Conservation (phyloP, 2,888 invertebrate genomes). For the Heliconius erato region DNA sequence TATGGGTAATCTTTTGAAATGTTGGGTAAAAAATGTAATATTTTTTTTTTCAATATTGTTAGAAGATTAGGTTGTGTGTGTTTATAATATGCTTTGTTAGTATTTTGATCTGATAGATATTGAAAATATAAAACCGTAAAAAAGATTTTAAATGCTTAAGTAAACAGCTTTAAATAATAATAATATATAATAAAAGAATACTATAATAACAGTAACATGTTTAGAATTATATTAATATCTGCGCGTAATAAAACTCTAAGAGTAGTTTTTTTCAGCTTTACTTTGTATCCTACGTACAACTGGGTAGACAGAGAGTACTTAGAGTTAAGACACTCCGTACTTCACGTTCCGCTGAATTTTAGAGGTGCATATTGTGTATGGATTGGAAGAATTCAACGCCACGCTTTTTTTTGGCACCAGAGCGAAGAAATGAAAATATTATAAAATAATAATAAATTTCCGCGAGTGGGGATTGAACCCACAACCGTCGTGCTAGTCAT, state of each 20-base stretch:
- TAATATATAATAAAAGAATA: not conserved
- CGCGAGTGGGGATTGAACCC: no score
- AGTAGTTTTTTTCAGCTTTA: not conserved
- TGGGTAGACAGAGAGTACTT: no score
- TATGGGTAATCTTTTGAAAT: constrained; percentile 74
- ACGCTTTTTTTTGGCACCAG: no score
- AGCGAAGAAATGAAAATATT: no score
- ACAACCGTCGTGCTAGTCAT: no score
- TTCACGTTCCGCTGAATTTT: no score
- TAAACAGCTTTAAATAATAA: not conserved
- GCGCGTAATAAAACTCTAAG: not conserved
- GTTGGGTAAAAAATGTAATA: constrained; percentile 44
- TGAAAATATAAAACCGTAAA: not conserved
- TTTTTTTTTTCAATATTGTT: not conserved
- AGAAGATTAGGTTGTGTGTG: not conserved
- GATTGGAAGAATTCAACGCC: no score
- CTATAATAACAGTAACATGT: not conserved
- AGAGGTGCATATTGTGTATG: no score
- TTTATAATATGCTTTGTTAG: not conserved
- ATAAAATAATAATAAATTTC: no score
- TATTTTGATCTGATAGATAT: not conserved
- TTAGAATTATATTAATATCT: not conserved
- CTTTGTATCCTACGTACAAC: no score
- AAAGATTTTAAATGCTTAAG: not conserved
- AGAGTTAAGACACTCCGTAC: no score